These are phyloP conservation scores for Pyrocoelia pectoralis DNA, from an alignment of 2,888 invertebrate genomes.

Conservation along the genomic window DNA sequence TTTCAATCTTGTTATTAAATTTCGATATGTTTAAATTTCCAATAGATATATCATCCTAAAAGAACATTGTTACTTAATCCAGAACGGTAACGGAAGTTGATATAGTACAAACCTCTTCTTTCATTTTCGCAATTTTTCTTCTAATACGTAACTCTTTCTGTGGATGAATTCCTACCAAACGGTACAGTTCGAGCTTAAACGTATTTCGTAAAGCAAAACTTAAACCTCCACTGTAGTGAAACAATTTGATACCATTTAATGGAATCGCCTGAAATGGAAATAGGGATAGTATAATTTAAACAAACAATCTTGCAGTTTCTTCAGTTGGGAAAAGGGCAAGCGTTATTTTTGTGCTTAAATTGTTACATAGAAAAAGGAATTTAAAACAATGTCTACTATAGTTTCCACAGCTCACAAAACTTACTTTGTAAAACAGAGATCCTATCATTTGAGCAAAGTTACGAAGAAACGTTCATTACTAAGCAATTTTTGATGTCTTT, in stretches of 20 bases:
- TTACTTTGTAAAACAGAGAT: too few relatives aligned
- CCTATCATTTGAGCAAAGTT: too few relatives aligned
- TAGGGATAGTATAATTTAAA: neutral
- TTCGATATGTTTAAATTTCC: constrained; percentile 14
- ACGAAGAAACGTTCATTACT: too few relatives aligned
- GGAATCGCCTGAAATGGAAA: constrained; percentile 64
- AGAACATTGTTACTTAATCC: neutral
- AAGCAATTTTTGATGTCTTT: too few relatives aligned
- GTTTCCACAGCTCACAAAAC: too few relatives aligned
- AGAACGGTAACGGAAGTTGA: neutral
- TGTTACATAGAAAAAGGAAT: too few relatives aligned
- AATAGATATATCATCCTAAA: constrained; percentile 17
- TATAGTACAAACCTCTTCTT: constrained; percentile 16
- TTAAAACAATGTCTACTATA: too few relatives aligned
- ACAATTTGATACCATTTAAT: constrained; percentile 70
- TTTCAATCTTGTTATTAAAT: constrained; percentile 23
- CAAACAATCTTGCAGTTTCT: too few relatives aligned
- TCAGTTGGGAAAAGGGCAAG: too few relatives aligned
- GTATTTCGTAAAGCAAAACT: constrained; percentile 71
- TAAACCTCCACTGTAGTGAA: constrained; percentile 72
- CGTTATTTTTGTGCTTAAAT: too few relatives aligned
- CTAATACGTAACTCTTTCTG: constrained; percentile 59
- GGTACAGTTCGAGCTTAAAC: constrained; percentile 65
- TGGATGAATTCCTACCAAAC: constrained; percentile 62
- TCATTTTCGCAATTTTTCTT: constrained; percentile 55